phyloP scores from a whole-genome alignment of 2,888 invertebrate species.

The Agonopterix arenella region DNA sequence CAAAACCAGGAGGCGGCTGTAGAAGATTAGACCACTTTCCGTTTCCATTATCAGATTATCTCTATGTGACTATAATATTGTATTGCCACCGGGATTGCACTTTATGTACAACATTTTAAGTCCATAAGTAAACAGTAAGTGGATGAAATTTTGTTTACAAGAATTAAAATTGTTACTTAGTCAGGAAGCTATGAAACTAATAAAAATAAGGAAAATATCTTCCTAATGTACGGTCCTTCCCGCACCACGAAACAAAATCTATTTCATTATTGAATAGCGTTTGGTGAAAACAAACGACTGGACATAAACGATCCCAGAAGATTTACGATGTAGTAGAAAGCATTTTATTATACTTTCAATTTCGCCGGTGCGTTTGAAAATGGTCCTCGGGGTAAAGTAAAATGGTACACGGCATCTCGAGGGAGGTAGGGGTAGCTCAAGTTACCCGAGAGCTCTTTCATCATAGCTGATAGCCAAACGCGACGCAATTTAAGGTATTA shows the following conservation, averaged over 20 bases:
- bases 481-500: constrained; percentile 42
- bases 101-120: no score
- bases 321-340: constrained; percentile 50
- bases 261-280: constrained; percentile 23
- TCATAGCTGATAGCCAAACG: constrained; percentile 34
- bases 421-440: constrained; percentile 12
- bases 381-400: constrained; percentile 31
- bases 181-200: no score
- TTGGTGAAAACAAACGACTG: constrained; percentile 41
- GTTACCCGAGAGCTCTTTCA: constrained; percentile 28
- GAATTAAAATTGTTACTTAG: no score
- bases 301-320: constrained; percentile 40
- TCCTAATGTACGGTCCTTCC: background rate
- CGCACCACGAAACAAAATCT: constrained; percentile 8
- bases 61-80: no score
- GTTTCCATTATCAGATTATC: no score
- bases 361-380: constrained; percentile 33
- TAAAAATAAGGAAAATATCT: background rate
- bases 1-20: no score
- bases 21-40: no score
- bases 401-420: constrained; percentile 14
- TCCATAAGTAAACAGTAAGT: no score
- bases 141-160: no score
- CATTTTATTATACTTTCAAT: constrained; percentile 58
- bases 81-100: no score